phyloP scores from a whole-genome alignment of 1,140 invertebrate genomes.

The Myzus persicae region DNA sequence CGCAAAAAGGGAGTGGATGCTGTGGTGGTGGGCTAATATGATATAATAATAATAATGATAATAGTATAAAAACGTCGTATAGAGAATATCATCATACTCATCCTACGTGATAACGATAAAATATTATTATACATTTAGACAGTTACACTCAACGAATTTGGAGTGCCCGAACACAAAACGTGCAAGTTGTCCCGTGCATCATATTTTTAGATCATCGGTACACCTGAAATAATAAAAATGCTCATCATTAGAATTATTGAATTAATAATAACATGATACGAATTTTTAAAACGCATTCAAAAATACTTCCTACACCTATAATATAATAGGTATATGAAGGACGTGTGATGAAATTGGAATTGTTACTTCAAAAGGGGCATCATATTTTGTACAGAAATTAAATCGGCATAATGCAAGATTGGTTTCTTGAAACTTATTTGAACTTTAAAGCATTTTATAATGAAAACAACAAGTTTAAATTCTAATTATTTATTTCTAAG shows the following conservation, averaged over 20 bases:
- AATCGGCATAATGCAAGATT: no score
- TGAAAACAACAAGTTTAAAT: no score
- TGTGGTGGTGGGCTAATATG: background rate
- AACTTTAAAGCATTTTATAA: no score
- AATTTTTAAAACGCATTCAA: background rate
- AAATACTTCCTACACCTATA: background rate
- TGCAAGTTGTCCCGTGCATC: no score
- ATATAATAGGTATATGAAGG: no score
- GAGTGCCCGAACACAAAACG: background rate
- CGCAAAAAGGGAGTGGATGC: background rate
- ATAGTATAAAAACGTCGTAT: background rate
- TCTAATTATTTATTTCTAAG: no score
- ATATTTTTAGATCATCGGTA: no score
- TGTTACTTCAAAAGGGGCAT: no score
- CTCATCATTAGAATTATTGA: background rate
- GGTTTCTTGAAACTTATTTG: no score
- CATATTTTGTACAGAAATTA: no score
- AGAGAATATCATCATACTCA: background rate
- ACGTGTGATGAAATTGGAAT: no score
- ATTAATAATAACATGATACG: background rate
- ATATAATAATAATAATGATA: conserved; percentile 12
- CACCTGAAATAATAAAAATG: background rate
- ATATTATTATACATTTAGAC: background rate
- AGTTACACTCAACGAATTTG: background rate
- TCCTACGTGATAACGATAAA: background rate